phyloP scores from a whole-genome alignment of 2,797 vertebrate genomes.

The Parauchenoglanis ngamensis region DNA sequence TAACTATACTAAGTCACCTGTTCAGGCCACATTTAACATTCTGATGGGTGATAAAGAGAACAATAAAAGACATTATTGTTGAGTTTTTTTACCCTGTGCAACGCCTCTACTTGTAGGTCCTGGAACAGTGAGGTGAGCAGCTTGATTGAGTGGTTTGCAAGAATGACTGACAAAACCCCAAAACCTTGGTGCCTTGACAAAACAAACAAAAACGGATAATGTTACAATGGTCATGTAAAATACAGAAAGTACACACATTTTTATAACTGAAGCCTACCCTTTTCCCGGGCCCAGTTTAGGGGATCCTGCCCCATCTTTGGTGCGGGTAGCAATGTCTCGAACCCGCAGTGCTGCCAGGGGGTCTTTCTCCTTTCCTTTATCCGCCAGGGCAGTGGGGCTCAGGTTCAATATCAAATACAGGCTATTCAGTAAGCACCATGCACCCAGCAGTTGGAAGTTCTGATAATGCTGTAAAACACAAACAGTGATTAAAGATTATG shows the following conservation, averaged over 20 bases:
- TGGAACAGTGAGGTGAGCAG: constrained; percentile 94
- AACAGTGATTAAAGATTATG: not conserved
- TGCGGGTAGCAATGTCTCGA: constrained; percentile 90
- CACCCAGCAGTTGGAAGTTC: constrained; percentile 97
- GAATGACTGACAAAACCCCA: constrained; percentile 92
- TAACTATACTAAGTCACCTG: not conserved
- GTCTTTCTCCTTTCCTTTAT: constrained; percentile 98
- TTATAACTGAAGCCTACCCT: constrained; percentile 76
- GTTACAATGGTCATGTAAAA: not conserved
- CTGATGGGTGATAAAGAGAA: not conserved
- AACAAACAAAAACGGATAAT: not conserved
- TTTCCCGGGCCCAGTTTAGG: constrained; percentile 96
- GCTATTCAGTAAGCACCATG: constrained; percentile 98
- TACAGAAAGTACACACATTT: not conserved
- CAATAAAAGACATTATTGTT: not conserved
- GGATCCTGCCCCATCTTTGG: constrained; percentile 95
- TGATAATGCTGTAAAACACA: constrained; percentile 87
- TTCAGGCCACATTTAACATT: not conserved
- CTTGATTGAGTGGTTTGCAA: constrained; percentile 96
- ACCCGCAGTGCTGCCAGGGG: constrained; percentile 94
- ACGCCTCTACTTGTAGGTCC: constrained; percentile 94
- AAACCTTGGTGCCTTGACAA: constrained; percentile 90
- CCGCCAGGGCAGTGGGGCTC: constrained; percentile 93
- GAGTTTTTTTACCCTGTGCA: constrained; percentile 82
- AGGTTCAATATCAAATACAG: constrained; percentile 97